These are phyloP conservation scores for Muscicapa adusta DNA, from an alignment of 2,113 vertebrate species.

Conservation along the genomic window DNA sequence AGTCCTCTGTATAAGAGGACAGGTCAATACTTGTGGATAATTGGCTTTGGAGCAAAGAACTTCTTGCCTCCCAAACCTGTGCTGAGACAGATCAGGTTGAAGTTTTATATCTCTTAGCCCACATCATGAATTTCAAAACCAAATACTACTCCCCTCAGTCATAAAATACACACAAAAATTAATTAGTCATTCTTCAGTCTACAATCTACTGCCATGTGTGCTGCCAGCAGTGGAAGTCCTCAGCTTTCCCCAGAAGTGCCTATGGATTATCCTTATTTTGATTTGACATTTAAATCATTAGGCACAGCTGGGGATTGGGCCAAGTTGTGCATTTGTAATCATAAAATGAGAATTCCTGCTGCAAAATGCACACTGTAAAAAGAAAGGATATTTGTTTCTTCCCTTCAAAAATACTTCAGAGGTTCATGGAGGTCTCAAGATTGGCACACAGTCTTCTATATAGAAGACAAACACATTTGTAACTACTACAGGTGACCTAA, in stretches of 20 bases:
- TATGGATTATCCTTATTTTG: neutral
- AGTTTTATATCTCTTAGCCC: neutral
- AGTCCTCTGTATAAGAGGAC: neutral
- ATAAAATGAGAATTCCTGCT: neutral
- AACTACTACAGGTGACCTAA: neutral
- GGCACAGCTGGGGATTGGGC: neutral
- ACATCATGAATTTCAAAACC: neutral
- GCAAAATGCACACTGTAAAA: neutral
- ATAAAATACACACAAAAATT: neutral
- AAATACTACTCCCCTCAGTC: neutral
- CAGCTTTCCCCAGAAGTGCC: neutral
- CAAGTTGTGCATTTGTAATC: neutral
- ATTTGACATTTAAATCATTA: neutral
- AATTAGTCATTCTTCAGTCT: neutral
- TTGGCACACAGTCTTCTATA: neutral
- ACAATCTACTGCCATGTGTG: neutral
- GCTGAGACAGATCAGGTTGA: neutral
- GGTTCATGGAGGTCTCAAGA: neutral
- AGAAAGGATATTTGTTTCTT: neutral
- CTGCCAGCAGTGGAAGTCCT: neutral
- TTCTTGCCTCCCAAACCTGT: neutral
- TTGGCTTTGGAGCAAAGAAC: neutral
- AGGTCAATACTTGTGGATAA: conserved; percentile 9
- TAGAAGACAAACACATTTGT: neutral
- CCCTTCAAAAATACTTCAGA: neutral